Percentiles rank a stretch among this genome's conserved stretches.
Conservation (phyloP, 2,888 invertebrate species). For the Luperina nickerlii region DNA sequence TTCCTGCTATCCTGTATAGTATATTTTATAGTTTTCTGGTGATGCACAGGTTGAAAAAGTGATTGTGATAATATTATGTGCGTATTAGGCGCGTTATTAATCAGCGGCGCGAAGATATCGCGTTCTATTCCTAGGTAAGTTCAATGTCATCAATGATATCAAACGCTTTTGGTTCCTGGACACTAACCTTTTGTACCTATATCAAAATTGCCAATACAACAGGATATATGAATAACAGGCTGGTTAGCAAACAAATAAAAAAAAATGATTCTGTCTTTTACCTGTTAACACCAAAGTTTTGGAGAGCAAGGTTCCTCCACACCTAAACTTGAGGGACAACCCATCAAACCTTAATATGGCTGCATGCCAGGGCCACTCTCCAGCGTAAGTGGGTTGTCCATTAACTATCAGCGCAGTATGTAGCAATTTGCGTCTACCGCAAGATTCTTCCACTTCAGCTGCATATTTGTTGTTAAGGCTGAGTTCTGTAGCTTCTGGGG, state of each 20-base stretch:
- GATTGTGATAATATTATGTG: not conserved
- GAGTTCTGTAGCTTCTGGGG: not conserved
- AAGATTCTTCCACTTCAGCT: conserved; percentile 44
- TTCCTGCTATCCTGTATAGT: no score
- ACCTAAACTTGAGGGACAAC: conserved; percentile 72
- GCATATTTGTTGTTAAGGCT: not conserved
- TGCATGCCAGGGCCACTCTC: conserved; percentile 85
- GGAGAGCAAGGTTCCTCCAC: conserved; percentile 81
- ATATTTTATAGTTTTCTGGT: not conserved
- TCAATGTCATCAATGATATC: not conserved
- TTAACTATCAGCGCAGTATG: conserved; percentile 79
- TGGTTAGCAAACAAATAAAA: not conserved
- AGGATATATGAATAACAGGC: not conserved
- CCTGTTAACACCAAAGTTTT: conserved; percentile 79
- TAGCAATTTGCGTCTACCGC: conserved; percentile 75
- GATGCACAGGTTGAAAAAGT: not conserved
- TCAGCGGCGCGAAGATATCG: no score
- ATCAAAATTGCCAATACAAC: not conserved
- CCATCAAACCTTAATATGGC: conserved; percentile 71
- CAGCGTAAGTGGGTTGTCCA: conserved; percentile 76
- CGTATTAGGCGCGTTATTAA: not conserved
- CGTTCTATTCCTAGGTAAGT: not conserved
- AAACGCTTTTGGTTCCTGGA: not conserved
- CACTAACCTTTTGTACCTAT: not conserved
- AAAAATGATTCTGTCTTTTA: conserved; percentile 37